These are phyloP conservation scores for Pangasius djambal DNA, from an alignment of 2,797 vertebrate genomes.

Conservation along the genomic window DNA sequence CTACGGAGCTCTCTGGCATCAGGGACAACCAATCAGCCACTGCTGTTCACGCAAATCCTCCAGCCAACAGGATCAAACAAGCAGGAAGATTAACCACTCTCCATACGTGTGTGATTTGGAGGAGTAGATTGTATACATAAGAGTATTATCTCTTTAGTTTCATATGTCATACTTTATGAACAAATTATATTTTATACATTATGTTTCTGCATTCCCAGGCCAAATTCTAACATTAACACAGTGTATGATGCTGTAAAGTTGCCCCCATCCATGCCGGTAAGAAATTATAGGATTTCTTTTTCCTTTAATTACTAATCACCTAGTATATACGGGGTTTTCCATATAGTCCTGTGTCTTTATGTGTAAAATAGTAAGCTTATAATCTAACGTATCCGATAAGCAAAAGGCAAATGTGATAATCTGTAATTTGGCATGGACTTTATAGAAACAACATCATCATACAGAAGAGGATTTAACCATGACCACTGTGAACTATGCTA, in stretches of 20 bases:
- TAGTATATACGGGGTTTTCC: too few species aligned
- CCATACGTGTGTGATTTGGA: slow-evolving; percentile 58
- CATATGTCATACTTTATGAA: background rate
- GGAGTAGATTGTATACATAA: background rate
- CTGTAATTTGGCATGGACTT: background rate
- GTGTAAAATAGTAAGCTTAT: background rate
- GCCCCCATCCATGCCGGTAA: slow-evolving; percentile 51
- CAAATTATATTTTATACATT: background rate
- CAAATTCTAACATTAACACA: slow-evolving; percentile 19
- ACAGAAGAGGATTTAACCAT: background rate
- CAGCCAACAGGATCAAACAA: background rate
- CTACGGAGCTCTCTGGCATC: slow-evolving; percentile 46
- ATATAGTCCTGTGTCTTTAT: background rate
- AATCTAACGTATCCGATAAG: background rate
- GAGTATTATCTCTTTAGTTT: background rate
- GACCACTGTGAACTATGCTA: slow-evolving; percentile 25
- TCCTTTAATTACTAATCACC: background rate
- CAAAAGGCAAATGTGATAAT: background rate
- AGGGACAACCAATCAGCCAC: slow-evolving; percentile 57
- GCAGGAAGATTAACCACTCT: slow-evolving; percentile 26
- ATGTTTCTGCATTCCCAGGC: slow-evolving; percentile 53
- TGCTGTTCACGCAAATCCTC: background rate
- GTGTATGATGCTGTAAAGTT: slow-evolving; percentile 58
- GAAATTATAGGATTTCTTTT: slow-evolving; percentile 10
- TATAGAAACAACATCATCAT: background rate